Conservation (phyloP, 2,888 invertebrate genomes). For the Aspidiotus destructor region DNA sequence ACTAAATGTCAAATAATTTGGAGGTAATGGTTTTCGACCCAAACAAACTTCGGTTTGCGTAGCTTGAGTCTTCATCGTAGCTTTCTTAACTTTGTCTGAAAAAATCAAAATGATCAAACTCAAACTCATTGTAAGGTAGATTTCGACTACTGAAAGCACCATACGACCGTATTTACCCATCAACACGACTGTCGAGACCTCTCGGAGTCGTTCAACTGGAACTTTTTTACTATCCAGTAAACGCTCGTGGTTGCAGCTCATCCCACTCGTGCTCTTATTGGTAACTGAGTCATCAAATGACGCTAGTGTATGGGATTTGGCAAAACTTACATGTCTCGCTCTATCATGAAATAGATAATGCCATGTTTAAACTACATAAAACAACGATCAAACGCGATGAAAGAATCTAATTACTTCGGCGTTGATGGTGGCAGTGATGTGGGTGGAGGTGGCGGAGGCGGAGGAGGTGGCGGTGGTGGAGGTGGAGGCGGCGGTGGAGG, state of each 20-base stretch:
- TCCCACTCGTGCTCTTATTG: slow-evolving; percentile 41
- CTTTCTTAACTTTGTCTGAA: slow-evolving; percentile 69
- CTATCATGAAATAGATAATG: slow-evolving; percentile 42
- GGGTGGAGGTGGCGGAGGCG: slow-evolving; percentile 48
- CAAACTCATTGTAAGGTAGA: not conserved
- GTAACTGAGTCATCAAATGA: slow-evolving; percentile 61
- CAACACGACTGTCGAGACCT: slow-evolving; percentile 42
- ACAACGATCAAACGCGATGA: not conserved
- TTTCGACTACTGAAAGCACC: not conserved
- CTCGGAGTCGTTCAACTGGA: slow-evolving; percentile 32
- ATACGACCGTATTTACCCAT: slow-evolving; percentile 41
- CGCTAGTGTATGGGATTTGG: slow-evolving; percentile 74
- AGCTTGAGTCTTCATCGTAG: slow-evolving; percentile 84
- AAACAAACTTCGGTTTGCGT: slow-evolving; percentile 76
- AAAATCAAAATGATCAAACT: slow-evolving; percentile 38
- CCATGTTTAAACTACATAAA: too few species aligned
- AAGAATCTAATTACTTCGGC: slow-evolving; percentile 36
- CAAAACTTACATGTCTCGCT: slow-evolving; percentile 83
- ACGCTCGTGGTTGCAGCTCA: slow-evolving; percentile 55
- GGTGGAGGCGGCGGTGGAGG: slow-evolving; percentile 40
- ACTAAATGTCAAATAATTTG: slow-evolving; percentile 45
- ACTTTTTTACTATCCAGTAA: slow-evolving; percentile 61
- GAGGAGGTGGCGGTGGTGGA: slow-evolving; percentile 37
- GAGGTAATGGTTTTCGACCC: slow-evolving; percentile 60
- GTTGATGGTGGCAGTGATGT: slow-evolving; percentile 41